These are phyloP conservation scores for Drosophila rellima DNA, from an alignment of 2,888 invertebrate species.

Conservation along the genomic window DNA sequence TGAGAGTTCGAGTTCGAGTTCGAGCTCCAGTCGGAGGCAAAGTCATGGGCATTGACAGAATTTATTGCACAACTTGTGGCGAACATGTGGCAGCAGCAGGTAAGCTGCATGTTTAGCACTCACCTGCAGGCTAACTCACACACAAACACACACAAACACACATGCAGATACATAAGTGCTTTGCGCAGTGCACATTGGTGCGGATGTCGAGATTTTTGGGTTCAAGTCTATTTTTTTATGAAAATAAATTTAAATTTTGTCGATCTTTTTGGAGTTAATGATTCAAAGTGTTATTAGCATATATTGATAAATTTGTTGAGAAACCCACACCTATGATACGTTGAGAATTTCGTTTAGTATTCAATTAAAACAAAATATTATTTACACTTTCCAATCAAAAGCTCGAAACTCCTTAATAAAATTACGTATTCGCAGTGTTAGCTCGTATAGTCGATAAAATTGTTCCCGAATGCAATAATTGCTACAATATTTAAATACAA, in stretches of 20 bases:
- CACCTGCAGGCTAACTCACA: slow-evolving; percentile 23
- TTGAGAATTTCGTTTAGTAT: neutral
- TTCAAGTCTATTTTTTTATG: neutral
- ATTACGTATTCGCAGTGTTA: too few species aligned
- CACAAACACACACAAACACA: neutral
- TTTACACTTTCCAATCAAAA: neutral
- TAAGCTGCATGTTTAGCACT: slow-evolving; percentile 41
- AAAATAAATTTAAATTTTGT: too few species aligned
- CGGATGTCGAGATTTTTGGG: neutral
- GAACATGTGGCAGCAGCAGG: slow-evolving; percentile 14
- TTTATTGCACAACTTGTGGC: slow-evolving; percentile 57
- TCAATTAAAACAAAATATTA: neutral
- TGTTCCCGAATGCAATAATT: too few species aligned
- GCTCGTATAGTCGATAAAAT: too few species aligned
- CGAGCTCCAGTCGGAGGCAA: neutral
- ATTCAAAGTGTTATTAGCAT: too few species aligned
- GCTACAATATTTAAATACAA: too few species aligned
- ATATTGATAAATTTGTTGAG: too few species aligned
- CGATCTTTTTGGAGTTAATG: too few species aligned
- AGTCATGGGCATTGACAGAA: slow-evolving; percentile 38
- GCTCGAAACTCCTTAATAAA: too few species aligned
- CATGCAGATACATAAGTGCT: neutral
- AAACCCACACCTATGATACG: too few species aligned
- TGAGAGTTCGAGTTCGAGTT: slow-evolving; percentile 5
- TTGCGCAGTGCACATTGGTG: neutral